These are phyloP conservation scores for Acanthopleura granulata DNA, from an alignment of 2,888 invertebrate species.

Conservation along the genomic window DNA sequence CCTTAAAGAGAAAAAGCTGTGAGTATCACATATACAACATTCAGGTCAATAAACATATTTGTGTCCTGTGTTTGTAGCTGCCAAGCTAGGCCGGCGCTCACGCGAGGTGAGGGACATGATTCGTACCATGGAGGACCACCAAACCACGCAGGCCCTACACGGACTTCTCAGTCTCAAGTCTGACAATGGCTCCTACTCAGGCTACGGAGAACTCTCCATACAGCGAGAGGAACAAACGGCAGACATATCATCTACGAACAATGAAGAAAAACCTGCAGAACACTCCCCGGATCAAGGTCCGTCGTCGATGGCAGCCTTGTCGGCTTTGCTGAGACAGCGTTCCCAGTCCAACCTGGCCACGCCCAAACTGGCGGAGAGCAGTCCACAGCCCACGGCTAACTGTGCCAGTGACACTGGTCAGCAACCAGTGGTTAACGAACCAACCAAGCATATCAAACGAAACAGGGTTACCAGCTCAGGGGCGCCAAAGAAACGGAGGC, in stretches of 20 bases:
- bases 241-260: conserved; percentile 7
- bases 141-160: conserved; percentile 68
- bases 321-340: conserved; percentile 53
- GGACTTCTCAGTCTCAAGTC: conserved; percentile 67
- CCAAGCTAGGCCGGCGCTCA: conserved; percentile 67
- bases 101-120: conserved; percentile 68
- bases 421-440: background rate
- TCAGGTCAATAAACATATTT: no score
- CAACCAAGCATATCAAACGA: conserved; percentile 10
- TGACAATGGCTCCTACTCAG: conserved; percentile 30
- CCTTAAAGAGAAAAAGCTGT: no score
- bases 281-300: background rate
- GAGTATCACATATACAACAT: no score
- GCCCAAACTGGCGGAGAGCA: background rate
- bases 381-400: background rate
- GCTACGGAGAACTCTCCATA: conserved; percentile 13
- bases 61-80: conserved; percentile 51
- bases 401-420: no score
- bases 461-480: conserved; percentile 13
- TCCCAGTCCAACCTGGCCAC: conserved; percentile 33
- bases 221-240: conserved; percentile 4
- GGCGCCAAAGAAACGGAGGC: conserved; percentile 13
- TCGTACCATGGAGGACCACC: conserved; percentile 67
- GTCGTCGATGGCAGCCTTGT: conserved; percentile 54
- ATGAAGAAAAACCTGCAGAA: background rate